phyloP scores from a whole-genome alignment of 2,113 vertebrate species.

The Plecotus auritus region DNA sequence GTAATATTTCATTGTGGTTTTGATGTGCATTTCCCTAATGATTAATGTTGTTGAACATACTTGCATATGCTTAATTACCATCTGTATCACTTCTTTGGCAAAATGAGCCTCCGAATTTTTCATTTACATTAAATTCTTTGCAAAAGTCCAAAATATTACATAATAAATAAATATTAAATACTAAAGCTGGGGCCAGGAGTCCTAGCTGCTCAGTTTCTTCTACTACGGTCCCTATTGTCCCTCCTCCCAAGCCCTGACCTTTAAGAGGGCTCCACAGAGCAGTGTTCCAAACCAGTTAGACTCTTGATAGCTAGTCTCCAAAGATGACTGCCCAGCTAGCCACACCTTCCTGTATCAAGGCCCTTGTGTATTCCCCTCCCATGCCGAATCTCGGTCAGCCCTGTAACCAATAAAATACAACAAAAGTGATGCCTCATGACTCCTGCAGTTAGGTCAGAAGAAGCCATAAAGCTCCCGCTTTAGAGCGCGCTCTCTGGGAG shows the following conservation, averaged over 20 bases:
- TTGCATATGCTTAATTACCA: background rate
- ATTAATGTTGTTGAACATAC: background rate
- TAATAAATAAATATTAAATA: background rate
- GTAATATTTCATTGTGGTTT: background rate
- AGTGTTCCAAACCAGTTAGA: background rate
- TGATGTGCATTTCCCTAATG: background rate
- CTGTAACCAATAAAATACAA: background rate
- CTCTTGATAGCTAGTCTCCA: background rate
- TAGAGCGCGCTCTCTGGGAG: background rate
- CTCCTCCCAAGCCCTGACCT: background rate
- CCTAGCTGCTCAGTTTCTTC: background rate
- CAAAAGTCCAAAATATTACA: background rate
- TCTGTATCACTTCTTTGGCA: background rate
- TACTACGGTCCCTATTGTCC: background rate
- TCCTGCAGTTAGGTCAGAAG: background rate
- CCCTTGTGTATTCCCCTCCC: background rate
- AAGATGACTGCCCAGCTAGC: background rate
- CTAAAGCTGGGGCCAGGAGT: background rate
- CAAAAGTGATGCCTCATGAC: background rate
- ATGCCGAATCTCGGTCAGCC: background rate
- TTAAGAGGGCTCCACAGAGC: background rate
- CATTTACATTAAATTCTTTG: constrained; percentile 3
- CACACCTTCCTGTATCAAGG: background rate
- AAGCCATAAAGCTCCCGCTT: background rate
- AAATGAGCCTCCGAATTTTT: background rate